A percentile compares a stretch with the other conserved stretches of the same genome.
Evolutionary conservation across 1,140 invertebrate genomes (phyloP).

Genomic region (Samia ricini): DNA sequence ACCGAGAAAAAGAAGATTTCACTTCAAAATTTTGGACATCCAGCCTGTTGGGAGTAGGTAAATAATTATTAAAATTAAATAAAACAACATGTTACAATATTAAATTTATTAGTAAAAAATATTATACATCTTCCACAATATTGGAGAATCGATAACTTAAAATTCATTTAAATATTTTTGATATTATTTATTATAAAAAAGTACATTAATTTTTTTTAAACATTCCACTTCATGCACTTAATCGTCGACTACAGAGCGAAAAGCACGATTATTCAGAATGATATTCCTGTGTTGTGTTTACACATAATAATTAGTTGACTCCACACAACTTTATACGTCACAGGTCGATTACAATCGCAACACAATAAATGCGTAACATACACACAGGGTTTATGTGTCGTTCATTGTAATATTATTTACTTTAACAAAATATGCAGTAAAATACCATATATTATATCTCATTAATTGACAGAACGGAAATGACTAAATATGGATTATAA

Average conservation of each 20-base stretch:
- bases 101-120: conserved; percentile 80
- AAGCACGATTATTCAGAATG: conserved; percentile 44
- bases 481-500: no score
- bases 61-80: conserved; percentile 19
- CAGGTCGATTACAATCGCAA: background rate
- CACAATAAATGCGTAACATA: background rate
- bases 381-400: background rate
- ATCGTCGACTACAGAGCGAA: conserved; percentile 58
- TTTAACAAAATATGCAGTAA: no score
- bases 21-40: no score
- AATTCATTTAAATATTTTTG: conserved; percentile 77
- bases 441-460: no score
- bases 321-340: background rate
- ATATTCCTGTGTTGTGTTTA: background rate
- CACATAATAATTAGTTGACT: no score
- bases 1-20: no score
- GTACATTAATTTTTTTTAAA: conserved; percentile 67
- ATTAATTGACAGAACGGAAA: no score
- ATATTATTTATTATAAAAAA: conserved; percentile 74
- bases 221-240: conserved; percentile 54
- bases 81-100: conserved; percentile 61
- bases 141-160: conserved; percentile 78
- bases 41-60: no score
- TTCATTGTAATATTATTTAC: no score
- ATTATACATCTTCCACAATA: conserved; percentile 79